Base-by-base conservation (phyloP, 2,113 vertebrate genomes). In the Muntiacus muntjak region DNA sequence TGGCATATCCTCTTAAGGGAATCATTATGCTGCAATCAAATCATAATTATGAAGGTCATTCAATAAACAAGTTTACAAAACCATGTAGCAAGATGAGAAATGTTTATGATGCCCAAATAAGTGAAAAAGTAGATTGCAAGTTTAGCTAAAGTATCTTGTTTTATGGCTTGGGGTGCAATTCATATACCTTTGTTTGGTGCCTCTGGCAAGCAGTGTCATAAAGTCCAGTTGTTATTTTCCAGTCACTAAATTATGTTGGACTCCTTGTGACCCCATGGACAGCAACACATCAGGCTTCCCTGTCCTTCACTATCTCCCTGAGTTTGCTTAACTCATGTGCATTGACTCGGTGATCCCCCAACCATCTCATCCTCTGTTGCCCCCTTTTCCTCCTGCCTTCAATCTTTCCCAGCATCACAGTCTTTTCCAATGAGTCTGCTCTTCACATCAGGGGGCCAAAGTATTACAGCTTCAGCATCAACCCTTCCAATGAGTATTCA, bases 1-100 rank as follows among this genome's bases (percentile, higher is more conserved):
- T 88, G 91, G 76, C 60, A 87, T 67, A 89, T 84, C 52, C 89
- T 97, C 90, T 91, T 97, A 89, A 95, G 98, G 89, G 94, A 92
- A 95, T 87, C 82, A 91, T 92, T 85, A 62, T 84, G 82, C 40
- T 54, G 40, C 40, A 96, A 95, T 96, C 92, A 97, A 97, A 90
- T 91, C 57, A 86, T 94, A 97, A 94, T 97, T 97, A 94, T 54
- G 57, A 95, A 83, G 60, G 60, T 1, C 7, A 94, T 85, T 97
- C 89, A 97, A n/a, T 98, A 96, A 96, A 90, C 76, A 98, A 91
- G 87, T 74, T 78, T 14, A 40, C 28, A 89, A 94, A 95, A 67
- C 43, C 82, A 43, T 33, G 50, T 81, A 60, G 76, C 50, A 92
- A 43, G 74, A 36, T 91, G 93, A 81, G 88, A 93, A 97, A 86